These are phyloP conservation scores for Betta splendens DNA, from an alignment of 2,797 vertebrate species.

Conservation along the genomic window DNA sequence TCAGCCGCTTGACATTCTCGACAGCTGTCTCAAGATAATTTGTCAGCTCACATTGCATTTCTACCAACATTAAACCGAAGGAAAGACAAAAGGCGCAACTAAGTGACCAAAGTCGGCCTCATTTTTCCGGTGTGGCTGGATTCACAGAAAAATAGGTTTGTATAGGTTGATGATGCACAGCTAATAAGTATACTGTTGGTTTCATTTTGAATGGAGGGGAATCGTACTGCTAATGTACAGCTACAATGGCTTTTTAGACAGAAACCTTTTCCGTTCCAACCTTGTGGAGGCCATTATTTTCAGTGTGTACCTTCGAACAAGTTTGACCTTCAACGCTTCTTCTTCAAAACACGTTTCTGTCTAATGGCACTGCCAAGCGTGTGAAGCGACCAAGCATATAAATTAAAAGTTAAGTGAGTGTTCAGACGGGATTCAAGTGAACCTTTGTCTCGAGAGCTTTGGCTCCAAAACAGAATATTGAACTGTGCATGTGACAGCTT, in stretches of 20 bases:
- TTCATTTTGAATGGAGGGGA: slow-evolving; percentile 1
- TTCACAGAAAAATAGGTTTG: neutral
- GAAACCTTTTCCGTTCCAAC: neutral
- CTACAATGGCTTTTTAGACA: slow-evolving; percentile 4
- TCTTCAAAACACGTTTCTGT: slow-evolving; percentile 17
- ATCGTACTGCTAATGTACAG: neutral
- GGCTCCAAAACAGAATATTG: neutral
- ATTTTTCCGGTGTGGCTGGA: neutral
- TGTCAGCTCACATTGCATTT: slow-evolving; percentile 3
- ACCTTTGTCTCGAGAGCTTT: neutral
- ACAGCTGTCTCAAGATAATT: slow-evolving; percentile 29
- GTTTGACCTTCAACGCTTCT: neutral
- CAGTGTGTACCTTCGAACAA: neutral
- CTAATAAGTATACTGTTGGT: neutral
- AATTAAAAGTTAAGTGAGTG: slow-evolving; percentile 10
- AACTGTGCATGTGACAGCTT: neutral
- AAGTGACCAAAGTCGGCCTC: neutral
- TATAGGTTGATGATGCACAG: slow-evolving; percentile 10
- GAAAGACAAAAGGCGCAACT: neutral
- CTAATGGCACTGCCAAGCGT: slow-evolving; percentile 7
- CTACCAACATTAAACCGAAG: slow-evolving; percentile 1
- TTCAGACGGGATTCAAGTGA: slow-evolving; percentile 32
- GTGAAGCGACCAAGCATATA: slow-evolving; percentile 17
- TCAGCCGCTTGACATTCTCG: slow-evolving; percentile 25
- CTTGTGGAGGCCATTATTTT: slow-evolving; percentile 1